Conservation (phyloP, 2,113 vertebrate genomes). For the Sciurus niger region DNA sequence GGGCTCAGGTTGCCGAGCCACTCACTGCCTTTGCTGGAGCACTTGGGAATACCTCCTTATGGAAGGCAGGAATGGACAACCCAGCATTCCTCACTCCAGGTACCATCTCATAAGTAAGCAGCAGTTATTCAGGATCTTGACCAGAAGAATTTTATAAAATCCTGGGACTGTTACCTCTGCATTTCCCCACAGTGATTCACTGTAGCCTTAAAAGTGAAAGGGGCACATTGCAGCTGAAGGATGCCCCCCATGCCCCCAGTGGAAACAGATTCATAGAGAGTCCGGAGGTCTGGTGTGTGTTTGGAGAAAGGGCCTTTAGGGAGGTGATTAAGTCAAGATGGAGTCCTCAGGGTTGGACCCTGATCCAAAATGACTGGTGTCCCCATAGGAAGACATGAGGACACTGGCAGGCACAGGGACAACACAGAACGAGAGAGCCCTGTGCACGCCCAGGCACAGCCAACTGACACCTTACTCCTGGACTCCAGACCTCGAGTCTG, state of each 20-base stretch:
- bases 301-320: background rate
- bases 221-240: too few species aligned
- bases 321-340: background rate
- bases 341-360: background rate
- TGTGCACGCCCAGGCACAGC: too few species aligned
- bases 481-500: background rate
- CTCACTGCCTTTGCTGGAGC: too few species aligned
- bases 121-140: background rate
- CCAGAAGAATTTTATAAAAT: background rate
- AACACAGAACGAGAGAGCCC: background rate
- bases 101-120: background rate
- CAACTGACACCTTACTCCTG: rapidly evolving
- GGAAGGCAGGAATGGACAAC: background rate
- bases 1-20: background rate
- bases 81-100: background rate
- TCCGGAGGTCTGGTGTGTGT: background rate
- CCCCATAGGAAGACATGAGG: background rate
- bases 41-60: background rate
- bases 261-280: too few species aligned
- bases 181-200: background rate
- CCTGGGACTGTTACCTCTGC: background rate
- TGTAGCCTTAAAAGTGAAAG: background rate
- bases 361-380: rapidly evolving
- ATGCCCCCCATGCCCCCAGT: too few species aligned
- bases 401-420: background rate